Evolutionary conservation across 1,140 invertebrate genomes (phyloP).

Genomic region (Heliconius hermathena): DNA sequence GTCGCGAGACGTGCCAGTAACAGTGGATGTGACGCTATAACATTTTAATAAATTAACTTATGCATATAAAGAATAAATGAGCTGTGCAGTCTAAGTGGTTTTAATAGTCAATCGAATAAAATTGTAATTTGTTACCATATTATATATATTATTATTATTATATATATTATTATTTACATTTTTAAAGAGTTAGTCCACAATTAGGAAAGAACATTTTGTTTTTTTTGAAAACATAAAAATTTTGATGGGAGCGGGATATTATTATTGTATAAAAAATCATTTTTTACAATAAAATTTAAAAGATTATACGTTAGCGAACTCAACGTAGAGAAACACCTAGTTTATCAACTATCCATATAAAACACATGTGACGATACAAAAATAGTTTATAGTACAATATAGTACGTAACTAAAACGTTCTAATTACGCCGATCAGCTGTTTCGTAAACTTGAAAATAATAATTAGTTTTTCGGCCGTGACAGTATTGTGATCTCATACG

Average conservation of each 20-base stretch:
- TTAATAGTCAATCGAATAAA: background rate
- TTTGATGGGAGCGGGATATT: too few species aligned
- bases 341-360: constrained; percentile 27
- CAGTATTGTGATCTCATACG: constrained; percentile 55
- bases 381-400: constrained; percentile 28
- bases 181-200: too few species aligned
- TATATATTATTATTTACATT: too few species aligned
- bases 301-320: background rate
- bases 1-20: constrained; percentile 57
- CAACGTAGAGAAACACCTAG: background rate
- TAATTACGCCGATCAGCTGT: constrained; percentile 59
- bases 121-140: constrained; percentile 7
- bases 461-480: constrained; percentile 68
- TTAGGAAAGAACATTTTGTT: too few species aligned
- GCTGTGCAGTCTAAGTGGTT: background rate
- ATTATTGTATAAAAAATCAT: constrained; percentile 10
- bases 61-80: constrained; percentile 31
- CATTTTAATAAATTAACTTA: constrained; percentile 64
- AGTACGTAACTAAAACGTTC: constrained; percentile 37
- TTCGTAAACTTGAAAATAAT: constrained; percentile 66
- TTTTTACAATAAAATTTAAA: background rate
- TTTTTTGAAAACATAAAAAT: too few species aligned
- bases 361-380: constrained; percentile 33
- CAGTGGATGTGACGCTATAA: constrained; percentile 62
- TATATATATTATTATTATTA: background rate